A percentile compares a stretch with the other conserved stretches of the same genome.
phyloP scores from a whole-genome alignment of 2,113 vertebrate species.

The Dipodomys ordii region DNA sequence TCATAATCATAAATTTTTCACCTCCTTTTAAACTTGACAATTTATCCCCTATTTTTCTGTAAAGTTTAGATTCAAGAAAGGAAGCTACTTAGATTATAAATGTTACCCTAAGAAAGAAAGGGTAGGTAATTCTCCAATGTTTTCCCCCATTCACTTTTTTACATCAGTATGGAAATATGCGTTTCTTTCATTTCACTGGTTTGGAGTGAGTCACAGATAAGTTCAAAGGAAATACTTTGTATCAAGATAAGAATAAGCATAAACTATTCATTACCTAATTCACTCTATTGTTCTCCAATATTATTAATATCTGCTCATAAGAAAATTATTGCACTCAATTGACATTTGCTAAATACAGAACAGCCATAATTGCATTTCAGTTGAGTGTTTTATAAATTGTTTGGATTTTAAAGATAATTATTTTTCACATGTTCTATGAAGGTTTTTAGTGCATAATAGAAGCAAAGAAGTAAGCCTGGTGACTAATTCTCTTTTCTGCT shows the following conservation, averaged over 20 bases:
- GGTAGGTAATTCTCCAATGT: accelerated
- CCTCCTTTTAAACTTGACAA: not conserved
- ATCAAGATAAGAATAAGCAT: not conserved
- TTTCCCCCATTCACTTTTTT: not conserved
- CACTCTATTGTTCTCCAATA: not conserved
- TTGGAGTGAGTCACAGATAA: not conserved
- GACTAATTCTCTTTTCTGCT: slow-evolving; percentile 12
- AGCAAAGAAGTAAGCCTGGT: slow-evolving; percentile 38
- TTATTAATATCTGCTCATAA: slow-evolving; percentile 1
- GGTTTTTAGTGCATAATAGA: not conserved
- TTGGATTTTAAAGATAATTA: not conserved
- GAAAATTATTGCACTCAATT: not conserved
- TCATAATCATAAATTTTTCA: not conserved
- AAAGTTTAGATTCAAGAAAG: not conserved
- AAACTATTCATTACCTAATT: not conserved
- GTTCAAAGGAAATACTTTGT: not conserved
- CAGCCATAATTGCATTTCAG: not conserved
- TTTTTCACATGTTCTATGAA: not conserved
- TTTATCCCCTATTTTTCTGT: not conserved
- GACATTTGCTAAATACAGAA: slow-evolving; percentile 12
- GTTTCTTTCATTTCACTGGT: not conserved
- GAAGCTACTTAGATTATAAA: not conserved
- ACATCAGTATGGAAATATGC: not conserved
- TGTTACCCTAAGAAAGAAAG: not conserved
- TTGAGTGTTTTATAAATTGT: slow-evolving; percentile 6